Conservation (phyloP, 64 coral and sea anemone genomes). For the Actinia tenebrosa region DNA sequence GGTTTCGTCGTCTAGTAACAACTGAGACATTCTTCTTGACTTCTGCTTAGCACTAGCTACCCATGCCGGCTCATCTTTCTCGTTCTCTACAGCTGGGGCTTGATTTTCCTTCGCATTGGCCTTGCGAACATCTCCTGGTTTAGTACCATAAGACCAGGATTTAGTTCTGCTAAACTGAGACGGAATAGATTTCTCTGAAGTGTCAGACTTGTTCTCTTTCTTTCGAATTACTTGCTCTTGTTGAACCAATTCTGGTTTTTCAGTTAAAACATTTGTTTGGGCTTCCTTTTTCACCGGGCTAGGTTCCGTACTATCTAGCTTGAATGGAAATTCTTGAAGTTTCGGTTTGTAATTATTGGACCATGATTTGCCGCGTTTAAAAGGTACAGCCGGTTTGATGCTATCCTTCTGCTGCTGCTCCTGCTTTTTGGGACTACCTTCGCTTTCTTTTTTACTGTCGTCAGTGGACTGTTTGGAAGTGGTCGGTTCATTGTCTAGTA, state of each 20-base stretch:
- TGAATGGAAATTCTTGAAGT: background rate
- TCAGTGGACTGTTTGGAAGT: background rate
- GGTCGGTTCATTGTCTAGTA: background rate
- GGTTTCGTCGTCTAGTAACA: constrained; percentile 32
- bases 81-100: background rate
- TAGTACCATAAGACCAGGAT: constrained; percentile 5
- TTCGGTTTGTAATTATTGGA: background rate
- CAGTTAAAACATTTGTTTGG: background rate
- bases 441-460: background rate
- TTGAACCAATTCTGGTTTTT: background rate
- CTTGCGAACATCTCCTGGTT: constrained; percentile 4
- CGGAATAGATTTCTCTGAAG: too few species aligned
- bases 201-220: background rate
- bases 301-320: background rate
- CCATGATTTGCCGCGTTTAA: constrained; percentile 17
- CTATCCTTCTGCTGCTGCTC: background rate
- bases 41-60: constrained; percentile 57
- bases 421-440: background rate
- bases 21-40: constrained; percentile 54
- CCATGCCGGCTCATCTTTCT: constrained; percentile 42
- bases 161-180: background rate
- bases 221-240: background rate
- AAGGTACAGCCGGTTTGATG: background rate
- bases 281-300: background rate
- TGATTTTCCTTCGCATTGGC: background rate